These are phyloP conservation scores for Bilobella aurantiaca DNA, from an alignment of 1,140 invertebrate genomes.

Conservation along the genomic window DNA sequence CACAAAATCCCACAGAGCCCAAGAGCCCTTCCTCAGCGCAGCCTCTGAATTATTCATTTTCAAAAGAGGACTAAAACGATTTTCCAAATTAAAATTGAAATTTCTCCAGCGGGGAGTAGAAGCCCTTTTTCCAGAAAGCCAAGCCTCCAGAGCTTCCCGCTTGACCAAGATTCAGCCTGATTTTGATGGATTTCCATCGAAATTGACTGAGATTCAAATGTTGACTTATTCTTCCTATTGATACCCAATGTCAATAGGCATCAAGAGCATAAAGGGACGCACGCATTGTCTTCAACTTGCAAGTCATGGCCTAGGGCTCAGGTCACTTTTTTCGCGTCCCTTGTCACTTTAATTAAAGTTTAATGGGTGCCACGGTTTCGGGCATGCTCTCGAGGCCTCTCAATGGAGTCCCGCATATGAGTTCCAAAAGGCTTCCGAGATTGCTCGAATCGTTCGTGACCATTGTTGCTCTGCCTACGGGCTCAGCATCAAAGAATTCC, in stretches of 20 bases:
- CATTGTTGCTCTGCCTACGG: neutral
- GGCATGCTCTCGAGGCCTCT: no score
- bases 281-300: no score
- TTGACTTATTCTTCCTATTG: neutral
- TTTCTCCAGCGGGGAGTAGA: neutral
- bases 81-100: neutral
- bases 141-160: neutral
- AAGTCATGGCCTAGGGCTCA: neutral
- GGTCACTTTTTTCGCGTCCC: neutral
- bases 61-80: neutral
- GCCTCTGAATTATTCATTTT: neutral
- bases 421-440: no score
- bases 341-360: neutral
- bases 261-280: no score
- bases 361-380: no score
- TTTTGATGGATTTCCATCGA: neutral
- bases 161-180: neutral
- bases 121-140: neutral
- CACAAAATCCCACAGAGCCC: conserved; percentile 4
- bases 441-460: neutral
- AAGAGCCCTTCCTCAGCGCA: neutral
- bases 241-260: neutral
- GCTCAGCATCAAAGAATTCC: neutral
- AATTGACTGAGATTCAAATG: neutral
- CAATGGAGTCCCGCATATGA: no score